A percentile compares a stretch with the other conserved stretches of the same genome.
Conservation (phyloP, 2,888 invertebrate species). For the Eupithecia subumbrata region DNA sequence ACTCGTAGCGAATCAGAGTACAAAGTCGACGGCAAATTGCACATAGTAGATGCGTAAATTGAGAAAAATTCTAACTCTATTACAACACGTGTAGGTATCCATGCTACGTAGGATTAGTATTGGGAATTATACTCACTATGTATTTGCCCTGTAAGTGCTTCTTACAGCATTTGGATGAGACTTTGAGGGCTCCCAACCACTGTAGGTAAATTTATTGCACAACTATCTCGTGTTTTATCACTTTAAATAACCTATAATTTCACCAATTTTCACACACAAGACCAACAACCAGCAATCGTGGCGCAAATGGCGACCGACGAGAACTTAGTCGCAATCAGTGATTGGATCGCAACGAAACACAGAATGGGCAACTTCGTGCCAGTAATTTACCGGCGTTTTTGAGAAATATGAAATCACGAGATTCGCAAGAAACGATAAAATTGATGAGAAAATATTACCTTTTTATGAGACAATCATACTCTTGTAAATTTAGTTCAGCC, state of each 20-base stretch:
- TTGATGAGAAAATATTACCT: constrained; percentile 60
- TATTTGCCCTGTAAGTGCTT: constrained; percentile 59
- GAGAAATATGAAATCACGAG: constrained; percentile 41
- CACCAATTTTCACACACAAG: constrained; percentile 67
- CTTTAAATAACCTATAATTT: constrained; percentile 80
- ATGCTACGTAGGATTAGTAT: constrained; percentile 59
- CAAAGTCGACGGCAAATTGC: constrained; percentile 54
- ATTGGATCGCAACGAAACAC: constrained; percentile 52
- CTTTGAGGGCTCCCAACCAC: constrained; percentile 26
- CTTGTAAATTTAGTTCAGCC: constrained; percentile 81
- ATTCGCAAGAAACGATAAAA: constrained; percentile 44
- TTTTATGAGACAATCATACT: constrained; percentile 76
- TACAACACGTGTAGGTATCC: constrained; percentile 68
- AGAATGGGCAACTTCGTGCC: constrained; percentile 66
- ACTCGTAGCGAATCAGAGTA: constrained; percentile 47
- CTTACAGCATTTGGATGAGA: constrained; percentile 37
- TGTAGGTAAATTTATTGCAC: constrained; percentile 58
- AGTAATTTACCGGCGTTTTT: constrained; percentile 56
- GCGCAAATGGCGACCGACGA: constrained; percentile 81
- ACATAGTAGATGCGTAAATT: constrained; percentile 60
- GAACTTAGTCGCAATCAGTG: constrained; percentile 56
- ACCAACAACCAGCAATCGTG: constrained; percentile 74
- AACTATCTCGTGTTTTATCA: constrained; percentile 64
- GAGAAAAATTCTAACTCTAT: constrained; percentile 55
- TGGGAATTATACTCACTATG: constrained; percentile 65